These are phyloP conservation scores for Vombatus ursinus DNA, from an alignment of 2,113 vertebrate genomes.

Conservation along the genomic window DNA sequence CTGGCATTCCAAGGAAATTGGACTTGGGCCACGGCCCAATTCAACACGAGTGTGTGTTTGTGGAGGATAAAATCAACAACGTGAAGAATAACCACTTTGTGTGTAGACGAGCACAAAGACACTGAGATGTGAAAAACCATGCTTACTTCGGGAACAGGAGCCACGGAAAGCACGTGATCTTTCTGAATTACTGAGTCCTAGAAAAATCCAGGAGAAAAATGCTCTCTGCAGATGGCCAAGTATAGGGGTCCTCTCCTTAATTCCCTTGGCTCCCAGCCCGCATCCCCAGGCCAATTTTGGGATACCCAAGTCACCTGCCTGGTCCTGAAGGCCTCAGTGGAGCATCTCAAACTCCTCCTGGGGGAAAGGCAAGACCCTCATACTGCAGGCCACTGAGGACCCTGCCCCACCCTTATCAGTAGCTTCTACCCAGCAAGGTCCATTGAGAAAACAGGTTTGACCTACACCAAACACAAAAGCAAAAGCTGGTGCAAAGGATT, in stretches of 20 bases:
- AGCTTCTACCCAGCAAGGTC: not conserved
- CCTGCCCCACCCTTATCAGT: not conserved
- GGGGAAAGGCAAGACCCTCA: not conserved
- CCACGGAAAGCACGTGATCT: not conserved
- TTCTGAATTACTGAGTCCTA: not conserved
- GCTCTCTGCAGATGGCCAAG: not conserved
- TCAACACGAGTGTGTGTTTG: not conserved
- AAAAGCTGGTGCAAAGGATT: conserved; percentile 50
- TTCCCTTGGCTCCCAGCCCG: not conserved
- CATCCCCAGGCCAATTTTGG: not conserved
- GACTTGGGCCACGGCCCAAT: not conserved
- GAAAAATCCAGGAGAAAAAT: not conserved
- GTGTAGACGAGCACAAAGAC: not conserved
- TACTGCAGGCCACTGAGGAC: not conserved
- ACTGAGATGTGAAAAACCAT: not conserved
- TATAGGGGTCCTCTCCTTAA: not conserved
- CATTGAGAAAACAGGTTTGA: not conserved
- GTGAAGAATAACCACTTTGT: not conserved
- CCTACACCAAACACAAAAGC: conserved; percentile 33
- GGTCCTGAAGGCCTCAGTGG: not conserved
- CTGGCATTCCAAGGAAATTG: not conserved
- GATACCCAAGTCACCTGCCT: not conserved
- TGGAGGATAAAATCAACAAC: not conserved
- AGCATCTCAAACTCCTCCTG: not conserved
- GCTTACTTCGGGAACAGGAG: too few relatives aligned